Evolutionary conservation across 2,113 vertebrate genomes (phyloP), one percentile per base, ranked within the genome.

Genomic region (Arothron firmamentum): DNA sequence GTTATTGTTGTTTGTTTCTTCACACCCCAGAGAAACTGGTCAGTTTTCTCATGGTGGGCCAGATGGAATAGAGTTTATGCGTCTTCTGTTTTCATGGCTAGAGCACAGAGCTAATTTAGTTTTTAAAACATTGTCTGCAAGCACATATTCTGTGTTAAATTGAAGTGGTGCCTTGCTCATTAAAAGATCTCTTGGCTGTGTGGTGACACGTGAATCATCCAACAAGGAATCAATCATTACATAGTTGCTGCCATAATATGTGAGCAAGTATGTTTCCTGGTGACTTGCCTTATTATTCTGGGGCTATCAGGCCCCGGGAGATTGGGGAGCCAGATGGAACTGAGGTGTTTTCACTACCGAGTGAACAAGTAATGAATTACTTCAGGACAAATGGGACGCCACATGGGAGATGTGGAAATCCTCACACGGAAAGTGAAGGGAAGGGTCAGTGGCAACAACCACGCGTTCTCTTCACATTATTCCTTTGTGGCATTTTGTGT

Each of bases 341-440:
- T 81, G 81, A 88, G 74, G 82, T 82, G 82, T 84, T 90, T 88
- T 89, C 85, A 82, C 81, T 62, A 75, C 75, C 71, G 87, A 86
- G 64, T 87, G 85, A 88, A 84, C 79, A 76, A 80, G 79, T 89
- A 90, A 90, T 90, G 84, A 88, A 90, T 90, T 88, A 88, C 84
- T 83, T 52, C 67, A 65, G 79, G 80, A 88, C 84, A 90, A 89
- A 90, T 89, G 83, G 84, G 82, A 66, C 49, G 46, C 82, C 85
- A 78, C 77, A 75, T 67, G 83, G 79, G 85, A 85, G 68, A 78
- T 67, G 81, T 79, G 66, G 70, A 74, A 49, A 79, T 76, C 65
- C 47, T 74, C 62, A 34, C 66, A 58, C 54, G 77, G 78, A 62
- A 67, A 67, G 58, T 5, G 12, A 46, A 68, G 74, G 61, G 12